Base-by-base conservation (phyloP, 2,113 vertebrate genomes). In the Microtus montanus region DNA sequence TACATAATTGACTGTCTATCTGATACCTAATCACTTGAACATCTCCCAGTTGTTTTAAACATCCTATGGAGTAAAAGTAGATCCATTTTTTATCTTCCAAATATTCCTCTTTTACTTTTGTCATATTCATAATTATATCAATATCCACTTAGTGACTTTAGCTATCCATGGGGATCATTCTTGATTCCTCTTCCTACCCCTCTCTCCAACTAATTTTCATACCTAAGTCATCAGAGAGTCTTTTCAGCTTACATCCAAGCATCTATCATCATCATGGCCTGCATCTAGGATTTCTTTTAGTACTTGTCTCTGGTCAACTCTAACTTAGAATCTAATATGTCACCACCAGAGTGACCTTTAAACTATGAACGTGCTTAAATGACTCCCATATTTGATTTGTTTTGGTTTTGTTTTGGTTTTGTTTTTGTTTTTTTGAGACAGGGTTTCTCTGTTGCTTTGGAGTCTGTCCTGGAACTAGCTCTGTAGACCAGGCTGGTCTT, bases 91-190 rank as follows among this genome's bases (percentile, higher is more conserved):
- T 33, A 13, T 2, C 8, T 84, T 91, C 24, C 26, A 74, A 38
- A 13, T 68, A 35, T 64, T 70, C 15, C 4, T 87, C 15, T 96
- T 54, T 87, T 87, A 2, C 13, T 75, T 86, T 33, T 6, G 86
- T 58, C 44, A 90, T 12, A 80, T 92, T 71, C 61, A 94, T 41
- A 77, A 94, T 20, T 35, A 86, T 38, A 89, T 86, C 13, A 54
- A 49, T 7, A 94, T 75, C 47, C 4, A 80, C n/a, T 19, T 26
- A 35, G 3, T 11, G 35, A 47, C 22, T 79, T 91, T 66, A 52
- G 71, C 54, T 28, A 89, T 47, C 66, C 33, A 77, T 2, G 30
- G n/a, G n/a, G 33, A 80, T 15, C 44, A 28, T 75, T 89, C n/a
- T 41, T 52, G 58, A n/a, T 79, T 47, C 35, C 12, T 79, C 24